Evolutionary conservation across 2,113 vertebrate genomes (phyloP).

Genomic region (Zosterops lateralis): DNA sequence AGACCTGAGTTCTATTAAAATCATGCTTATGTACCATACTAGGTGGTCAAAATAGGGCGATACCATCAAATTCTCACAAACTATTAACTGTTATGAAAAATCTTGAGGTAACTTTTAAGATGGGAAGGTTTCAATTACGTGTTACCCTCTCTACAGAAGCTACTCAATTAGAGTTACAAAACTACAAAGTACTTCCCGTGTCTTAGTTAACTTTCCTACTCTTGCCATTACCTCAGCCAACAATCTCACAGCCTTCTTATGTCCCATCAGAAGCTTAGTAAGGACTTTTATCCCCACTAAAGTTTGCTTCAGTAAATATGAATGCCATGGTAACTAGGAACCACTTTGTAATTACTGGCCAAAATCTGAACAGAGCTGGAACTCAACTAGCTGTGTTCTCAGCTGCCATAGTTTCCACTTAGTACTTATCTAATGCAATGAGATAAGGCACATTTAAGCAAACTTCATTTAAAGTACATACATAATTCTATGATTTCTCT

Average conservation of each 20-base stretch:
- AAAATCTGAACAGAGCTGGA: neutral
- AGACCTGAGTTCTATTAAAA: neutral
- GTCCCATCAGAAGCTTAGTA: neutral
- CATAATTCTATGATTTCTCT: neutral
- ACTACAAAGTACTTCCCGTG: fast-evolving
- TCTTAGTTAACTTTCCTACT: neutral
- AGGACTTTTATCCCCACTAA: neutral
- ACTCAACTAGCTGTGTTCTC: neutral
- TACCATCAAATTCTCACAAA: neutral
- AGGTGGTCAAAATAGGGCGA: neutral
- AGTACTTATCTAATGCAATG: neutral
- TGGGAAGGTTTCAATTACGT: neutral
- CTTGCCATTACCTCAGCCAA: neutral
- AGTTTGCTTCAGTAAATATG: neutral
- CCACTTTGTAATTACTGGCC: neutral
- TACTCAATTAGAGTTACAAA: neutral
- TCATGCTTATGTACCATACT: neutral
- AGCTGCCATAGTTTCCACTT: neutral
- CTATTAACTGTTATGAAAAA: neutral
- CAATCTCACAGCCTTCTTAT: neutral
- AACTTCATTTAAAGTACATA: neutral
- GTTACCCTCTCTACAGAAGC: neutral
- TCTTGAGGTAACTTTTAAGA: neutral
- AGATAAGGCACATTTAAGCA: neutral
- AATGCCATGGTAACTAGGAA: neutral